phyloP scores from a whole-genome alignment of 2,888 invertebrate genomes.

The Prostheceraeus crozeri region DNA sequence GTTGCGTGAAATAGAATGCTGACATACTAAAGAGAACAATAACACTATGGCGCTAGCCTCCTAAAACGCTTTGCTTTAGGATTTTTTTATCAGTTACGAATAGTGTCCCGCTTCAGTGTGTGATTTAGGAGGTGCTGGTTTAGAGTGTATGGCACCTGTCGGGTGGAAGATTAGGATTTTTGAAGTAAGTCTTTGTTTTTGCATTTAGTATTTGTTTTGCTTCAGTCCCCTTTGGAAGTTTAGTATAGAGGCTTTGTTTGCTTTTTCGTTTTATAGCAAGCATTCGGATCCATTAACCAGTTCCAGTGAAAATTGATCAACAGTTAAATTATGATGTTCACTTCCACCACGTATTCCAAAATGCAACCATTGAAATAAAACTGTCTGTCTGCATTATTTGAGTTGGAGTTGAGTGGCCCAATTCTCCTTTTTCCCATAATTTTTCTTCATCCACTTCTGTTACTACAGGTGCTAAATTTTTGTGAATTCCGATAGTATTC shows the following conservation, averaged over 20 bases:
- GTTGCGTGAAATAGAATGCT: no score
- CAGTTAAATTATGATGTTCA: not conserved
- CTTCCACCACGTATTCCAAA: conserved; percentile 16
- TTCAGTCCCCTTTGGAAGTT: no score
- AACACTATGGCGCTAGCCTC: no score
- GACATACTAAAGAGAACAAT: no score
- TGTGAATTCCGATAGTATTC: not conserved
- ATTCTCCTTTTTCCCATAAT: conserved; percentile 1
- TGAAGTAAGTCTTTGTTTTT: conserved; percentile 24
- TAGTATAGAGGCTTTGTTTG: conserved; percentile 2
- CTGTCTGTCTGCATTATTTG: not conserved
- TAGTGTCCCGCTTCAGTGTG: no score
- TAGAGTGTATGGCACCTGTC: conserved; percentile 16
- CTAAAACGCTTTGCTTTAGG: no score
- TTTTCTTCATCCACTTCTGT: conserved; percentile 1
- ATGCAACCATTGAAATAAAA: conserved; percentile 5
- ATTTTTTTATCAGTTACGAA: no score
- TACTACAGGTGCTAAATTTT: not conserved
- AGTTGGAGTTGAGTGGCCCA: conserved; percentile 3
- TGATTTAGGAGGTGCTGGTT: no score
- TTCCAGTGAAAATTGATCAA: conserved; percentile 22
- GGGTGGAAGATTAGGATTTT: conserved; percentile 10
- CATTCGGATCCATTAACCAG: not conserved
- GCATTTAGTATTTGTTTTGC: conserved; percentile 19
- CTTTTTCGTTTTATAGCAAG: conserved; percentile 9